Evolutionary conservation across 2,888 invertebrate genomes (phyloP).

Genomic region (Calliopum simillimum): DNA sequence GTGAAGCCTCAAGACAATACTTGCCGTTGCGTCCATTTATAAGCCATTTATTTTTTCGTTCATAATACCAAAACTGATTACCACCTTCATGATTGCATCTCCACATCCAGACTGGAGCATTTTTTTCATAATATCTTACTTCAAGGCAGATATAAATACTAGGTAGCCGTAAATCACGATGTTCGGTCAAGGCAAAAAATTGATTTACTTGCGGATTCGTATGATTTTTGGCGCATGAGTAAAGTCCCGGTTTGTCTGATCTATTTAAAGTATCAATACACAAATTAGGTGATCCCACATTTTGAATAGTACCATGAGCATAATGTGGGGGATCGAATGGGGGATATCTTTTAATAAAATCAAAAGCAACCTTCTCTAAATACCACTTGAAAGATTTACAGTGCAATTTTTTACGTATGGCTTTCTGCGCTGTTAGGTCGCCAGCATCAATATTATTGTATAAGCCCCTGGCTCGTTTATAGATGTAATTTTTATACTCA

Average conservation of each 20-base stretch:
- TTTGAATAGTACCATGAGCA: slow-evolving; percentile 83
- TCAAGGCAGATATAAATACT: slow-evolving; percentile 87
- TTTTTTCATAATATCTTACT: slow-evolving; percentile 72
- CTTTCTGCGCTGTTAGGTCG: slow-evolving; percentile 82
- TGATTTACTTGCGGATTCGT: slow-evolving; percentile 60
- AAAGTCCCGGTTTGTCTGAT: slow-evolving; percentile 62
- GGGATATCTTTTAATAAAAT: slow-evolving; percentile 88
- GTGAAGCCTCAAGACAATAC: slow-evolving; percentile 84
- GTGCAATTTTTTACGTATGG: slow-evolving; percentile 77
- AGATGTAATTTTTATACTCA: slow-evolving; percentile 91
- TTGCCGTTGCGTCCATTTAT: slow-evolving; percentile 70
- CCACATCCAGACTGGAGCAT: slow-evolving; percentile 84
- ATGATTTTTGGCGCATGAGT: slow-evolving; percentile 58
- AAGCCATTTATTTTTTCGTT: slow-evolving; percentile 69
- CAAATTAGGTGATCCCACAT: slow-evolving; percentile 72
- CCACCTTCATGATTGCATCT: slow-evolving; percentile 92
- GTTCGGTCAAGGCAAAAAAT: slow-evolving; percentile 65
- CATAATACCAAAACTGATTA: slow-evolving; percentile 93
- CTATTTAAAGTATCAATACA: slow-evolving; percentile 80
- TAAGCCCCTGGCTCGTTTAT: slow-evolving; percentile 79
- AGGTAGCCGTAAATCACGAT: slow-evolving; percentile 68
- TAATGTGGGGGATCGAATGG: slow-evolving; percentile 87
- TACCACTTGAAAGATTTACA: slow-evolving; percentile 98
- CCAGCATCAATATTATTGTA: slow-evolving; percentile 82
- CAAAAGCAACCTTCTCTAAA: slow-evolving; percentile 93